phyloP scores from a whole-genome alignment of 2,113 vertebrate species.

The Azemiops feae region DNA sequence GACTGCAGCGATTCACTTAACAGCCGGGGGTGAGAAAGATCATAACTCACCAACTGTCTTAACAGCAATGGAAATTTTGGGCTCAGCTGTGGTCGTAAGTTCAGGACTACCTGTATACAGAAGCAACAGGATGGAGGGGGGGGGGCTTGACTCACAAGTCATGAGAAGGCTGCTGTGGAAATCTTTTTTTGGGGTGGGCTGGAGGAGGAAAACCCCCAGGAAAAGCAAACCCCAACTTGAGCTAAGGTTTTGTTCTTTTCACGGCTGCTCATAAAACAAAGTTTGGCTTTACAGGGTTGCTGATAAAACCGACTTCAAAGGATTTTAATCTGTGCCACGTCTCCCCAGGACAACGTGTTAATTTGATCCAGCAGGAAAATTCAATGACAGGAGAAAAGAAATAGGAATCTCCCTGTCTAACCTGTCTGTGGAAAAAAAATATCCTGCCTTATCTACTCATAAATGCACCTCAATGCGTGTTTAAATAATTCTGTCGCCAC shows the following conservation, averaged over 20 bases:
- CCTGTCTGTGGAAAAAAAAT: too few relatives aligned
- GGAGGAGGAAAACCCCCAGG: not conserved
- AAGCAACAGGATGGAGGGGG: not conserved
- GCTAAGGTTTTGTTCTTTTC: not conserved
- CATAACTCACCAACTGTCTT: too few relatives aligned
- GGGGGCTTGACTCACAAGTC: not conserved
- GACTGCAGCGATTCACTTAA: too few relatives aligned
- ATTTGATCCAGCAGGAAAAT: too few relatives aligned
- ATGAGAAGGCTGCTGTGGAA: not conserved
- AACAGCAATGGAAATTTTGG: too few relatives aligned
- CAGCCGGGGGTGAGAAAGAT: too few relatives aligned
- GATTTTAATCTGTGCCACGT: not conserved
- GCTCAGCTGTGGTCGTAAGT: too few relatives aligned
- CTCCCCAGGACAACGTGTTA: not conserved
- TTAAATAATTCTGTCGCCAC: too few relatives aligned
- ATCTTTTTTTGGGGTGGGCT: not conserved
- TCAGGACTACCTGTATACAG: too few relatives aligned
- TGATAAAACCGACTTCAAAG: not conserved
- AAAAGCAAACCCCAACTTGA: not conserved
- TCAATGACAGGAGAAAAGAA: not conserved
- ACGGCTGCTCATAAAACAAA: not conserved
- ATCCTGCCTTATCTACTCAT: too few relatives aligned
- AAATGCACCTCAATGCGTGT: too few relatives aligned
- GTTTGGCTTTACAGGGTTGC: rapidly evolving
- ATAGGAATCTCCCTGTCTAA: too few relatives aligned